phyloP scores from a whole-genome alignment of 92 coral and sea anemone species.

The Actinostola sp. region DNA sequence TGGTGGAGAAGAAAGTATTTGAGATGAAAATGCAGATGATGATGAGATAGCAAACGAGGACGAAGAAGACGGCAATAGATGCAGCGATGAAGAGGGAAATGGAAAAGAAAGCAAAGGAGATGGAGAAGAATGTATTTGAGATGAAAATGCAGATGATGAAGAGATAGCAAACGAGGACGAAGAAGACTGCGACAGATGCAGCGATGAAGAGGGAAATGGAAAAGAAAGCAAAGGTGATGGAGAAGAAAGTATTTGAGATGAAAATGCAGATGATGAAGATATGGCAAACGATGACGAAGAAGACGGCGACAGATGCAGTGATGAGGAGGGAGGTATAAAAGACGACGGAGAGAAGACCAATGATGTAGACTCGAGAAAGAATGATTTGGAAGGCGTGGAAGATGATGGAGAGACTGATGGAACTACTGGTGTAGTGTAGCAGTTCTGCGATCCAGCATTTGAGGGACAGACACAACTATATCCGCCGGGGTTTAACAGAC shows the following conservation, averaged over 20 bases:
- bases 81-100: not conserved
- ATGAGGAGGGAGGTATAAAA: too few relatives aligned
- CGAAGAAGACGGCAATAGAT: not conserved
- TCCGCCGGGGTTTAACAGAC: constrained; percentile 55
- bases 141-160: not conserved
- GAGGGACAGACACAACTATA: constrained; percentile 49
- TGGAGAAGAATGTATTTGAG: not conserved
- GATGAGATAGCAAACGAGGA: not conserved
- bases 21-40: not conserved
- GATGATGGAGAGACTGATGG: constrained; percentile 24
- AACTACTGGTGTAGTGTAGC: constrained; percentile 42
- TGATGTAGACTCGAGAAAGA: not conserved
- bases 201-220: too few relatives aligned
- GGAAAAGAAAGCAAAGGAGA: not conserved
- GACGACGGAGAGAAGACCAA: not conserved
- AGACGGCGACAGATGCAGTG: too few relatives aligned
- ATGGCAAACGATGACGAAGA: too few relatives aligned
- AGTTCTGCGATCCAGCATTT: constrained; percentile 11
- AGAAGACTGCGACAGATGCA: too few relatives aligned
- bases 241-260: too few relatives aligned
- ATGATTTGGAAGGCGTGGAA: not conserved
- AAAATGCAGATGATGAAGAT: too few relatives aligned
- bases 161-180: too few relatives aligned
- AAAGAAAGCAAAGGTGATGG: too few relatives aligned
- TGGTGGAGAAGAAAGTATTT: not conserved